These are phyloP conservation scores for Sitophilus oryzae DNA, from an alignment of 1,140 invertebrate species.

Conservation along the genomic window DNA sequence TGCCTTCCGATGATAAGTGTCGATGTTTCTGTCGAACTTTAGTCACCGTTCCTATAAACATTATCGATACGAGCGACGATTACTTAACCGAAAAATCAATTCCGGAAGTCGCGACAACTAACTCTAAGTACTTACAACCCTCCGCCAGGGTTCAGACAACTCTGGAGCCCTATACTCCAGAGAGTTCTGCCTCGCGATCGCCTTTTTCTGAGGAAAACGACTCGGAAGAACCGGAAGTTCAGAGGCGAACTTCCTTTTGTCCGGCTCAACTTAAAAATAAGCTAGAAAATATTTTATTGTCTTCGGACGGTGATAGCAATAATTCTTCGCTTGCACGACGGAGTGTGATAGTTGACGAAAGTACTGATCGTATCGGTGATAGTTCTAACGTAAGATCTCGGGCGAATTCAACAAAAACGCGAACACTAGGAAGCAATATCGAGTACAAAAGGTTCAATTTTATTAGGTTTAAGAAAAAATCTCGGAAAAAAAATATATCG, in stretches of 20 bases:
- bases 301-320: constrained; percentile 26
- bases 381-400: constrained; percentile 7
- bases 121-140: constrained; percentile 51
- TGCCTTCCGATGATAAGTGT: constrained; percentile 47
- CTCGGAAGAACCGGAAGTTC: constrained; percentile 16
- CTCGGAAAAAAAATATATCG: constrained; percentile 19
- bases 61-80: constrained; percentile 40
- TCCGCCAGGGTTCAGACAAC: constrained; percentile 43
- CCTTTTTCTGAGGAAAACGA: constrained; percentile 48
- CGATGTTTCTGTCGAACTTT: constrained; percentile 45
- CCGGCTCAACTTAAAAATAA: constrained; percentile 36
- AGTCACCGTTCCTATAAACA: constrained; percentile 50
- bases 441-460: constrained; percentile 28
- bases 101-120: constrained; percentile 35
- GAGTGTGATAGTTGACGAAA: constrained; percentile 8
- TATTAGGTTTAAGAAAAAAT: constrained; percentile 21
- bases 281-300: constrained; percentile 36
- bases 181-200: constrained; percentile 68
- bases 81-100: constrained; percentile 24
- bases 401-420: constrained; percentile 21
- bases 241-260: constrained; percentile 30
- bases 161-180: constrained; percentile 69
- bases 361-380: background rate
- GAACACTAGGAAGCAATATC: constrained; percentile 18
- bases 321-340: too few species aligned